Evolutionary conservation across 2,797 vertebrate genomes (phyloP).

Genomic region (Stomatorhinus walkeri): DNA sequence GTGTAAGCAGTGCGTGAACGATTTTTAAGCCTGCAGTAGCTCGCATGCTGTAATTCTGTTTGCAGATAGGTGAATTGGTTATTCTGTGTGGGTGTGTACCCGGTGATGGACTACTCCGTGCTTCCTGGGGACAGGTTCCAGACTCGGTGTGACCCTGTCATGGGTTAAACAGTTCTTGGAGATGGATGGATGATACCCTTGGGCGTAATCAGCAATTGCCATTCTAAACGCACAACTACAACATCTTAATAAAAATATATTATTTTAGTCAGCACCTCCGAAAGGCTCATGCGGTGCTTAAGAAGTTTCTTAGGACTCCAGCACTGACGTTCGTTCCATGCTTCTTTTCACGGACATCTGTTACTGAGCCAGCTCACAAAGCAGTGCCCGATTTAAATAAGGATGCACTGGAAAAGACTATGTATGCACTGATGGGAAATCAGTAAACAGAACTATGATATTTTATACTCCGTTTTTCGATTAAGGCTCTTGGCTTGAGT

Average conservation of each 20-base stretch:
- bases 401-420: not conserved
- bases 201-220: not conserved
- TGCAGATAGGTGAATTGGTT: not conserved
- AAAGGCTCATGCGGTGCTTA: not conserved
- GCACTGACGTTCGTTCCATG: not conserved
- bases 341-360: not conserved
- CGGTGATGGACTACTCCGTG: not conserved
- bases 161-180: not conserved
- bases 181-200: not conserved
- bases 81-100: slow-evolving; percentile 1
- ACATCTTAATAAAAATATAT: slow-evolving; percentile 4
- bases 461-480: slow-evolving; percentile 35
- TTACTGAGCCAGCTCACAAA: not conserved
- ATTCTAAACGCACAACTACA: not conserved
- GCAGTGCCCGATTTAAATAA: not conserved
- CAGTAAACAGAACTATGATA: slow-evolving; percentile 24
- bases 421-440: slow-evolving; percentile 12
- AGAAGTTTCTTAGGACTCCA: not conserved
- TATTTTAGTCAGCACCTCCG: not conserved
- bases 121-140: not conserved
- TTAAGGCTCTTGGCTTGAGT: slow-evolving; percentile 47
- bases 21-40: not conserved
- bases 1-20: not conserved
- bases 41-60: not conserved
- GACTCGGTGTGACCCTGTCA: not conserved